Conservation (phyloP, 1,140 invertebrate genomes). For the Cyclina sinensis region DNA sequence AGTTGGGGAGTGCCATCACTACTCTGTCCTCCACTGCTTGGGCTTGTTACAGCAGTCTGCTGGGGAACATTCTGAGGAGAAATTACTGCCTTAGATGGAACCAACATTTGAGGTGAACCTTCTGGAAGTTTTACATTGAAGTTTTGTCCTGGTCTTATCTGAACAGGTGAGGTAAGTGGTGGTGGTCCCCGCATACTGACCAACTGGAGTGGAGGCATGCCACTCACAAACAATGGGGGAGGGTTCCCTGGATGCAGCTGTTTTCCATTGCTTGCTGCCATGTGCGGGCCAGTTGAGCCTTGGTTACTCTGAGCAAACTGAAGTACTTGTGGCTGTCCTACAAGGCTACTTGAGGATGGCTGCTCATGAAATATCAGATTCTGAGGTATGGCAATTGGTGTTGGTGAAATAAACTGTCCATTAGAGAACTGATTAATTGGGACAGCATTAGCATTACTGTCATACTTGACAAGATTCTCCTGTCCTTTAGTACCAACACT, state of each 20-base stretch:
- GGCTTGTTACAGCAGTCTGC: not conserved
- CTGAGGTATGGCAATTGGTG: slow-evolving; percentile 39
- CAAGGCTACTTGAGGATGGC: not conserved
- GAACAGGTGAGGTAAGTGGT: slow-evolving; percentile 5
- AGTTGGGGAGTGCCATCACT: not conserved
- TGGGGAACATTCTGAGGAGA: not conserved
- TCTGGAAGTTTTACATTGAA: not conserved
- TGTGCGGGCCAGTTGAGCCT: not conserved
- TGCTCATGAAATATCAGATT: slow-evolving; percentile 58
- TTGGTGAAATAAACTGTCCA: slow-evolving; percentile 27
- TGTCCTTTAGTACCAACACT: not conserved
- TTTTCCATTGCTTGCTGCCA: not conserved
- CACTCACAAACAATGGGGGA: slow-evolving; percentile 15
- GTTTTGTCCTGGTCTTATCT: not conserved
- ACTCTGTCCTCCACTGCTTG: not conserved
- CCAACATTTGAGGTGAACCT: not conserved
- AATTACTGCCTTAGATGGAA: not conserved
- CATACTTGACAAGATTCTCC: slow-evolving; percentile 53
- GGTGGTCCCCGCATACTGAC: slow-evolving; percentile 8
- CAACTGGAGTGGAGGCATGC: slow-evolving; percentile 5
- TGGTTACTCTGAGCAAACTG: slow-evolving; percentile 22
- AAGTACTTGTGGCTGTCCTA: slow-evolving; percentile 56
- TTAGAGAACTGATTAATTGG: not conserved
- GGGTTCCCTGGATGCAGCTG: not conserved
- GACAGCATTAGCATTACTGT: slow-evolving; percentile 61